Percentiles rank a stretch among this genome's conserved stretches.
phyloP scores from a whole-genome alignment of 2,113 vertebrate species.

The Thamnaconus septentrionalis region DNA sequence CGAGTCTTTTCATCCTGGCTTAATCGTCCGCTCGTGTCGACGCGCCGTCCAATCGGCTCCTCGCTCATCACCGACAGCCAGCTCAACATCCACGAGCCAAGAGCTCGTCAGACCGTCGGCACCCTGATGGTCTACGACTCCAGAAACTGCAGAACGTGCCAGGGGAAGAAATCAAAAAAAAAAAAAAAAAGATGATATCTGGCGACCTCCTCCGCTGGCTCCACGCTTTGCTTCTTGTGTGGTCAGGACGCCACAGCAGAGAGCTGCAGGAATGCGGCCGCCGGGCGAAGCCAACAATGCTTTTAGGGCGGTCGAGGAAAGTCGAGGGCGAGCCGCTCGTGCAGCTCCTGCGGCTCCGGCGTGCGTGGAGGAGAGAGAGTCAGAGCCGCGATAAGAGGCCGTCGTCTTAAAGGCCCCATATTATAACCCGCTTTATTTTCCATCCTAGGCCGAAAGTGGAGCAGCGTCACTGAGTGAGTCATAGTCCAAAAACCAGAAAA shows the following conservation, averaged over 20 bases:
- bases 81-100: conserved; percentile 12
- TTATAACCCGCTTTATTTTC: too few relatives aligned
- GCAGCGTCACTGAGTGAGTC: too few relatives aligned
- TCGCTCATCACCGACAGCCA: too few relatives aligned
- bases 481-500: too few relatives aligned
- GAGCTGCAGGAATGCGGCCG: conserved; percentile 55
- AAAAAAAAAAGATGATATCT: conserved; percentile 52
- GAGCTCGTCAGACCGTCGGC: conserved; percentile 12
- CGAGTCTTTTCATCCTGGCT: conserved; percentile 34
- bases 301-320: conserved; percentile 47
- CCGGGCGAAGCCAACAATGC: conserved; percentile 64
- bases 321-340: conserved; percentile 35
- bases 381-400: too few relatives aligned
- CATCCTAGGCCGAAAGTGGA: too few relatives aligned
- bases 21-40: conserved; percentile 31
- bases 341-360: conserved; percentile 31
- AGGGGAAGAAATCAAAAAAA: conserved; percentile 28
- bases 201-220: conserved; percentile 21
- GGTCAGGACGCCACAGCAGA: conserved; percentile 46
- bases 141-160: too few relatives aligned
- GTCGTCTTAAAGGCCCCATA: too few relatives aligned
- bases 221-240: conserved; percentile 57
- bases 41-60: too few relatives aligned
- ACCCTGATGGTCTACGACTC: conserved; percentile 8
- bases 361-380: conserved; percentile 15